Percentiles rank a stretch among this genome's conserved stretches.
Evolutionary conservation across 1,140 invertebrate genomes (phyloP).

Genomic region (Euglossa dilemma): DNA sequence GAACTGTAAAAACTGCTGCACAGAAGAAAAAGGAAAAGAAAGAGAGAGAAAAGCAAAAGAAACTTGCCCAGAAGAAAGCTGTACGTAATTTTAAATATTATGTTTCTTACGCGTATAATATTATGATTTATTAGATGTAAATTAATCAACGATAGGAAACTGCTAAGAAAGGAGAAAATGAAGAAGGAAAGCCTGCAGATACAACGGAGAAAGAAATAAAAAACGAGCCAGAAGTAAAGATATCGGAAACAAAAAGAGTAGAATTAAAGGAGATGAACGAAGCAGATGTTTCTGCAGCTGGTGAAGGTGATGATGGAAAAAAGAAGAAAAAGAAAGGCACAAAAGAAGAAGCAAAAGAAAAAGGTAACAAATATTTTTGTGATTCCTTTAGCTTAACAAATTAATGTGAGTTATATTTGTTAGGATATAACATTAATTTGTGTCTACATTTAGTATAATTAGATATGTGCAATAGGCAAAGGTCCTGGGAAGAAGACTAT

Average conservation of each 20-base stretch:
- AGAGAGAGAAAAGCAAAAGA: conserved; percentile 91
- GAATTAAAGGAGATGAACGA: conserved; percentile 73
- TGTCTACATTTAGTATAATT: conserved; percentile 50
- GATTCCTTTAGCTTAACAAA: not conserved
- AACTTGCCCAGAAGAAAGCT: conserved; percentile 85
- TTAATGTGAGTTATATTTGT: conserved; percentile 4
- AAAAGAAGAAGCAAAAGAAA: conserved; percentile 79
- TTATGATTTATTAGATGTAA: conserved; percentile 27
- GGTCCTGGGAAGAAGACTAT: conserved; percentile 91
- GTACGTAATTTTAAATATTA: conserved; percentile 59
- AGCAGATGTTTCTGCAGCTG: conserved; percentile 84
- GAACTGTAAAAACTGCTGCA: conserved; percentile 90
- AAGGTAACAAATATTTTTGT: conserved; percentile 66
- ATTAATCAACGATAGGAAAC: conserved; percentile 47
- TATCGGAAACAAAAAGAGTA: conserved; percentile 77
- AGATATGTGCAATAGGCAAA: conserved; percentile 76
- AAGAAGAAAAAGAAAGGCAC: conserved; percentile 84
- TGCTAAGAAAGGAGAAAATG: conserved; percentile 65
- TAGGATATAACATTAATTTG: conserved; percentile 29
- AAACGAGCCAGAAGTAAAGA: conserved; percentile 80
- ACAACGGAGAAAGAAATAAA: conserved; percentile 79
- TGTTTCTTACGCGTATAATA: not conserved
- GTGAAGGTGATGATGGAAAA: conserved; percentile 84
- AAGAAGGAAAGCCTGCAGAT: conserved; percentile 70
- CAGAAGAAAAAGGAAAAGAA: conserved; percentile 95